Evolutionary conservation across 2,113 vertebrate species (phyloP).

Genomic region (Charina bottae): DNA sequence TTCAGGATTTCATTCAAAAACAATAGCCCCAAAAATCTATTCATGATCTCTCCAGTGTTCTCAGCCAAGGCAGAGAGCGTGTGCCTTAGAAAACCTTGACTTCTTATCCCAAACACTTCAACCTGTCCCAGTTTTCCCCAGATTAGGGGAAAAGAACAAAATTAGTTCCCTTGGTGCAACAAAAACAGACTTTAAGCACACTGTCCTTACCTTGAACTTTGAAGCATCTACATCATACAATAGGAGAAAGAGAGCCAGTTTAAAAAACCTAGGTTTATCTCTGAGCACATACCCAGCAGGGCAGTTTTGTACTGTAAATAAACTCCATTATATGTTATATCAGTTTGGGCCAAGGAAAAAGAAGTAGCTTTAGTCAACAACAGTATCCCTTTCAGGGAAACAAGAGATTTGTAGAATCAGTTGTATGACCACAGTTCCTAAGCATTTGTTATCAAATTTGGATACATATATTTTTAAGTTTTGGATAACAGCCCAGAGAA

Average conservation of each 20-base stretch:
- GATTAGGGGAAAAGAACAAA: neutral
- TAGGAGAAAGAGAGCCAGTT: neutral
- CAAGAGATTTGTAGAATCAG: neutral
- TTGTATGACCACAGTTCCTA: neutral
- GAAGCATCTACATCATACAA: neutral
- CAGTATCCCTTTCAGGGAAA: neutral
- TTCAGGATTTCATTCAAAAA: neutral
- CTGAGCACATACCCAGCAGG: neutral
- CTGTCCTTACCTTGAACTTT: neutral
- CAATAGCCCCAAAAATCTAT: neutral
- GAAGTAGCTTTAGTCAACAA: neutral
- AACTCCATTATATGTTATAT: neutral
- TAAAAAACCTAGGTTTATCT: neutral
- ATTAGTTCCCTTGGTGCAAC: neutral
- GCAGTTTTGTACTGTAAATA: neutral
- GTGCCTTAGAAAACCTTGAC: neutral
- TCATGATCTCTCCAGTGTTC: neutral
- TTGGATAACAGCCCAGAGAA: neutral
- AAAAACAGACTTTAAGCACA: neutral
- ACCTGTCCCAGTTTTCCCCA: neutral
- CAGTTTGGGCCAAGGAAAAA: neutral
- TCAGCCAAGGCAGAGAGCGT: neutral
- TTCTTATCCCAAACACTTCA: neutral
- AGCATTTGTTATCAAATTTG: neutral
- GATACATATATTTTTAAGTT: neutral